Evolutionary conservation across 2,888 invertebrate species (phyloP), one percentile per base, ranked within the genome.

Genomic region (Hirtodrosophila alboralis): DNA sequence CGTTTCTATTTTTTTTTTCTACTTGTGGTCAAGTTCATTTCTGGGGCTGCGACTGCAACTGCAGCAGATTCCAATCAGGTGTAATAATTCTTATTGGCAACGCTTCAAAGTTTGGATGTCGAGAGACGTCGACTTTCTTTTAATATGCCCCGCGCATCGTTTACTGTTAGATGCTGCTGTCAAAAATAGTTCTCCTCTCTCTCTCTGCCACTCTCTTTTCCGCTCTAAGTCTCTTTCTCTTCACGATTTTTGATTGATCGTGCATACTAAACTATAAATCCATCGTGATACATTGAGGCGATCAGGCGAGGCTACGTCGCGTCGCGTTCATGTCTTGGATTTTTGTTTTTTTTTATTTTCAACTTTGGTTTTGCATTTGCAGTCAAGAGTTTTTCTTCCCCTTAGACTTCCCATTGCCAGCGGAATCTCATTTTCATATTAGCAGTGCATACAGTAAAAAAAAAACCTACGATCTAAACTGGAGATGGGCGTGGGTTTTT

Each of bases 251-350:
- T 90, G 90, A 90, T 90, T 90, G 90, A 90, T 90, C 90, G 90
- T 90, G 90, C 90, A 90, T 90, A 89, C 88, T 90, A 90, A 90
- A 90, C 90, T 90, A 89, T 89, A 90, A 90, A 90, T 90, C 89
- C 88, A 90, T 90, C 90, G 90, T 90, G 90, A 90, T 90, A 90
- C 90, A 90, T 90, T 89, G 89, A 72, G 90, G 90, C 90, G 90
- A 90, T 90, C 90, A 90, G 90, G 90, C 88, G 84, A 87, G 80
- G 61, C 62, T 48, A 51, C 54, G 60, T 58, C 52, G 16, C 63
- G 43, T 49, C 67, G 71, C 60, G 54, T 69, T 73, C 60, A 70
- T 44, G 67, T 74, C 61, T 72, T 69, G 52, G 61, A 56, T 57
- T 56, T 49, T 37, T 27, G 9, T 33, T 23, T 23, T 51, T 36